Conservation (phyloP, 1,140 invertebrate genomes). For the Drosophila takahashii region DNA sequence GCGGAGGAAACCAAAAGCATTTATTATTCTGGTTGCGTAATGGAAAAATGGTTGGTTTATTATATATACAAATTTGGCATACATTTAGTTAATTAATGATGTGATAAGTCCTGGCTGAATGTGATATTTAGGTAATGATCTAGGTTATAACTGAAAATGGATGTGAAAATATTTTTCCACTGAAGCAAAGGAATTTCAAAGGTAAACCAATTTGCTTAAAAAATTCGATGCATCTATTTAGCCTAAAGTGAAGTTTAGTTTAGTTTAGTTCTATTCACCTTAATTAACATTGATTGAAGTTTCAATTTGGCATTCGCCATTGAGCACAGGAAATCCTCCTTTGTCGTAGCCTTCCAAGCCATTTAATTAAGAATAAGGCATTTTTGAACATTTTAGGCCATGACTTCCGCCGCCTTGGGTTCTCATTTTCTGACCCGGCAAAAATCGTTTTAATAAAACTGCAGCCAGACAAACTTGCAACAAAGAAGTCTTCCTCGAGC, state of each 20-base stretch:
- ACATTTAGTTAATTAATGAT: no score
- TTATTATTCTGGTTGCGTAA: constrained; percentile 26
- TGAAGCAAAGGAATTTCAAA: background rate
- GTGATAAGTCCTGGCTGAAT: no score
- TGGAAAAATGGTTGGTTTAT: background rate
- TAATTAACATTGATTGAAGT: constrained; percentile 40
- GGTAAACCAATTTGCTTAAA: constrained; percentile 3
- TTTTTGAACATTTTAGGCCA: constrained; percentile 23
- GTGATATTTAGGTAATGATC: no score
- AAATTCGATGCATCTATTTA: background rate
- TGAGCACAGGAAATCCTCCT: background rate
- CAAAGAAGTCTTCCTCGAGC: constrained; percentile 58
- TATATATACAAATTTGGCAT: background rate
- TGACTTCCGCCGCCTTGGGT: constrained; percentile 31
- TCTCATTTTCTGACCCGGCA: constrained; percentile 33
- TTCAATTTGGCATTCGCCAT: constrained; percentile 18
- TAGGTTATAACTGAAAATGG: no score
- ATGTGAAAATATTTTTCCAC: background rate
- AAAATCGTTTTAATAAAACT: constrained; percentile 74
- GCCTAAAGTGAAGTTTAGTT: background rate
- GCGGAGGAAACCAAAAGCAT: constrained; percentile 5
- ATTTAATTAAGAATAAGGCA: constrained; percentile 42
- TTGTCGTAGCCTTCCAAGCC: constrained; percentile 16
- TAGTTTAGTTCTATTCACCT: background rate
- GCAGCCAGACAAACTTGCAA: constrained; percentile 71